Evolutionary conservation across 2,888 invertebrate species (phyloP).

Genomic region (Melanophora roralis): DNA sequence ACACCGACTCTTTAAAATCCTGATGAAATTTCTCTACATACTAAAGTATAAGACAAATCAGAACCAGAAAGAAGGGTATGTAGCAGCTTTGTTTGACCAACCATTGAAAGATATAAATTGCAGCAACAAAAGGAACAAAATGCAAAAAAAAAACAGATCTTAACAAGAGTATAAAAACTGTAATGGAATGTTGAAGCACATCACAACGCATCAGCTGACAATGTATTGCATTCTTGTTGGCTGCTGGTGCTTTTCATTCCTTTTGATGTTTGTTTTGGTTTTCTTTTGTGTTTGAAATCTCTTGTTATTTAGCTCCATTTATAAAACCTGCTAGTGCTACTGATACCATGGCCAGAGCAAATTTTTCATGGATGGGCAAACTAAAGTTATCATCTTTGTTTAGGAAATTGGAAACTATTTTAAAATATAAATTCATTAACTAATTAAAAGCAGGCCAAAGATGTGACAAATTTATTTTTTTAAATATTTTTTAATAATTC

Average conservation of each 20-base stretch:
- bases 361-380: no score
- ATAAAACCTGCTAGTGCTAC: constrained; percentile 11
- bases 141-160: not conserved
- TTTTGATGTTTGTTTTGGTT: not conserved
- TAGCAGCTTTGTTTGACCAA: constrained; percentile 48
- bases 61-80: constrained; percentile 43
- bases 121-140: not conserved
- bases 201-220: constrained; percentile 47
- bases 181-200: constrained; percentile 38
- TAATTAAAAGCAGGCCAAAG: no score
- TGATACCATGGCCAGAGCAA: not conserved
- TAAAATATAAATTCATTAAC: no score
- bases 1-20: not conserved
- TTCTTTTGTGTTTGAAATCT: not conserved
- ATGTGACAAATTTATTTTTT: no score
- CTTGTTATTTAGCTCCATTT: not conserved
- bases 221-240: constrained; percentile 46
- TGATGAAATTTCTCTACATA: not conserved
- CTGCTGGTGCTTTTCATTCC: not conserved
- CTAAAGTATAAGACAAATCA: not conserved
- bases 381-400: no score
- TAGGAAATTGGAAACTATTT: no score
- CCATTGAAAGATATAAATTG: constrained; percentile 51
- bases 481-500: no score
- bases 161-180: constrained; percentile 19